Conservation (phyloP, 2,797 vertebrate genomes). For the Xenops minutus region DNA sequence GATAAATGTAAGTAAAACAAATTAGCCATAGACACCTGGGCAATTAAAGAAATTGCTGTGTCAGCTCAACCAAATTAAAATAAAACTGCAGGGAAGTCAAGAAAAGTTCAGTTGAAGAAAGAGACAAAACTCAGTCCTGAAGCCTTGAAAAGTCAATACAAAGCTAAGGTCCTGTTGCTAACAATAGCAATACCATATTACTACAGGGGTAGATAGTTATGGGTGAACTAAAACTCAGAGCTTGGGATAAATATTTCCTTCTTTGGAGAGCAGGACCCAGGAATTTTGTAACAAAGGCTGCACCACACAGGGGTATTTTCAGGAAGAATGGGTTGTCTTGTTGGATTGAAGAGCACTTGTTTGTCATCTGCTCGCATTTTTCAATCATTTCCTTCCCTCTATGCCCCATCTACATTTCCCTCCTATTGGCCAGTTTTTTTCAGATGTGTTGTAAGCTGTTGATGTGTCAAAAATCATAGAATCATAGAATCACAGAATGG, state of each 20-base stretch:
- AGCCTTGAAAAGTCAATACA: background rate
- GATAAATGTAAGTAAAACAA: background rate
- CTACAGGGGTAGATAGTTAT: background rate
- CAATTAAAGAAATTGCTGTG: background rate
- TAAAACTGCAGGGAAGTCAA: background rate
- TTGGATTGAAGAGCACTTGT: background rate
- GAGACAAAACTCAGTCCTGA: background rate
- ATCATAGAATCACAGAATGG: background rate
- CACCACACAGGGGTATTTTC: background rate
- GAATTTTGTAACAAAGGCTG: background rate
- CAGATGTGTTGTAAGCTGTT: background rate
- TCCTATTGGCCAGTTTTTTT: background rate
- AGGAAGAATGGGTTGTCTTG: background rate
- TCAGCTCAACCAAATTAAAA: background rate
- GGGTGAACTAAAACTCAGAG: background rate
- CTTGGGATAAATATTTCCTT: background rate
- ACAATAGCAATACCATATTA: background rate
- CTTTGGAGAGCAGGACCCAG: background rate
- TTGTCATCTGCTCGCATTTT: background rate
- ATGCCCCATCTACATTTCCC: background rate
- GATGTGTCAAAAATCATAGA: background rate
- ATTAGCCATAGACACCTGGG: background rate
- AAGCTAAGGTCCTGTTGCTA: background rate
- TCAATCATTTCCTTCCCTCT: background rate
- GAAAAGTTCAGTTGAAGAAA: background rate